phyloP scores from a whole-genome alignment of 2,888 invertebrate genomes.

The Chrysolina oricalcia region DNA sequence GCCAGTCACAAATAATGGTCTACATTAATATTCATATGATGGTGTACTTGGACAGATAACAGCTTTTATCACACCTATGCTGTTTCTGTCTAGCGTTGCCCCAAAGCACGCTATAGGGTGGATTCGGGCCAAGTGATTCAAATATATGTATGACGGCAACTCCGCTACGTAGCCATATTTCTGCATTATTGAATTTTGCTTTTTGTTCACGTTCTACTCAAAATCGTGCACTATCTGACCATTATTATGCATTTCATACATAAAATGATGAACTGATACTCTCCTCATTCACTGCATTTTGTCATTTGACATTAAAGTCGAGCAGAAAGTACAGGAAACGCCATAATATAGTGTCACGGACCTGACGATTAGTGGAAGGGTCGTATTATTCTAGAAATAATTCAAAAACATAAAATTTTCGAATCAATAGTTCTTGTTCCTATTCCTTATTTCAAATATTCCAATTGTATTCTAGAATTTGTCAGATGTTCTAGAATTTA shows the following conservation, averaged over 20 bases:
- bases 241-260: background rate
- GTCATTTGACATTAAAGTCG: background rate
- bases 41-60: constrained; percentile 62
- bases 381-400: too few relatives aligned
- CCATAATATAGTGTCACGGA: too few relatives aligned
- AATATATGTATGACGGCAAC: constrained; percentile 20
- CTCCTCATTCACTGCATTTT: background rate
- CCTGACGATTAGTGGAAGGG: too few relatives aligned
- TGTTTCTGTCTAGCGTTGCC: constrained; percentile 50
- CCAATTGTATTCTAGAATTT: too few relatives aligned
- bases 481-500: too few relatives aligned
- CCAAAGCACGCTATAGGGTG: constrained; percentile 47
- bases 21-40: constrained; percentile 63
- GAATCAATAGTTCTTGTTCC: too few relatives aligned
- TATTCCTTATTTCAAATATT: too few relatives aligned
- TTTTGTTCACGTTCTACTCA: background rate
- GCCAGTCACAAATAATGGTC: constrained; percentile 59
- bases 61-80: constrained; percentile 62
- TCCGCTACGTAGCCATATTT: constrained; percentile 18
- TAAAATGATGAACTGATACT: background rate
- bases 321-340: too few relatives aligned
- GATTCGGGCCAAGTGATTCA: constrained; percentile 43
- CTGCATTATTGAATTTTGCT: constrained; percentile 27
- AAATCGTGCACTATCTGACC: background rate
- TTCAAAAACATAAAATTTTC: too few relatives aligned